phyloP scores from a whole-genome alignment of 1,140 invertebrate genomes.

The Pantala flavescens region DNA sequence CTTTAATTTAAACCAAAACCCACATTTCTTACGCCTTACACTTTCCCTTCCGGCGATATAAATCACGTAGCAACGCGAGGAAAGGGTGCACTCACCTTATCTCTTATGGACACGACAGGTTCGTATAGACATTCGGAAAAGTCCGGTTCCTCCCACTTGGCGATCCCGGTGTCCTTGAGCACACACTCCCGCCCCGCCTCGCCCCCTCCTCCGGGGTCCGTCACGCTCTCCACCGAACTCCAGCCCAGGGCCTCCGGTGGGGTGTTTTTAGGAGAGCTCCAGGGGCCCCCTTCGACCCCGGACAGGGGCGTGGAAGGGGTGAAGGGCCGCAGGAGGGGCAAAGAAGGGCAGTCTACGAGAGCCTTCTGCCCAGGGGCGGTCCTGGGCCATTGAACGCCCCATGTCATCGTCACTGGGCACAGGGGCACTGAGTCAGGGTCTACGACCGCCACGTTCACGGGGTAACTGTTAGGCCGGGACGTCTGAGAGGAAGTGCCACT shows the following conservation, averaged over 20 bases:
- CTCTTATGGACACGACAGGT: constrained; percentile 48
- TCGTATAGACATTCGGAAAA: constrained; percentile 59
- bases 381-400: constrained; percentile 44
- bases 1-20: too few species aligned
- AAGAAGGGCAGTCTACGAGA: constrained; percentile 45
- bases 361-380: constrained; percentile 49
- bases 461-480: constrained; percentile 31
- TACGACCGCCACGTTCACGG: constrained; percentile 46
- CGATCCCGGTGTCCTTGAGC: constrained; percentile 45
- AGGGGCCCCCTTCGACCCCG: not conserved
- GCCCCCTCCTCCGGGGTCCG: not conserved
- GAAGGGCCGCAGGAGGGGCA: not conserved
- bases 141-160: constrained; percentile 60
- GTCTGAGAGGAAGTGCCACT: constrained; percentile 44
- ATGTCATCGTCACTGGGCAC: constrained; percentile 34
- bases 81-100: constrained; percentile 41
- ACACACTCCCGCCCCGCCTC: constrained; percentile 43
- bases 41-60: too few species aligned
- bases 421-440: constrained; percentile 45
- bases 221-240: not conserved
- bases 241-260: not conserved
- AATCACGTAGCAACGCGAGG: too few species aligned
- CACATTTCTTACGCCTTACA: too few species aligned
- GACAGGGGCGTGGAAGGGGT: not conserved
- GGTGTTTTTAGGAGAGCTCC: not conserved